Evolutionary conservation across 2,797 vertebrate genomes (phyloP), one percentile per base, ranked within the genome.

Genomic region (Odontamblyopus lacepedii): DNA sequence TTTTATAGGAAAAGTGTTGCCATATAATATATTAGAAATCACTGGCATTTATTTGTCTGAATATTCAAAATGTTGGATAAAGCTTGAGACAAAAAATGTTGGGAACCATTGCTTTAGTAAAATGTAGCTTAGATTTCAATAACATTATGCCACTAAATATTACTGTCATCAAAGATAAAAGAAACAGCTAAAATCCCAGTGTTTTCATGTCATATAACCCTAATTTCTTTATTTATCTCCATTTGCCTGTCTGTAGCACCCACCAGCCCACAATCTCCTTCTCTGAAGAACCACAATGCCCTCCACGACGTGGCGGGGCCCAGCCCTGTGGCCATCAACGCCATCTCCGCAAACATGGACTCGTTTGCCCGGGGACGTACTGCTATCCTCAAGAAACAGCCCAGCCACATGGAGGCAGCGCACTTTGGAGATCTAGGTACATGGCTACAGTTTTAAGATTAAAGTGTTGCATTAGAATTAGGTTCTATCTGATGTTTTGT

Each of bases 311-410:
- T 95, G 29, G 96, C 96, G 1, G 97, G 97, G 92, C 98, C 97
- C 87, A 99, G 98, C 93, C 96, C 96, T 81, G 96, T 99, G 94
- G 98, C 98, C 61, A 97, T 99, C 91, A 99, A 94, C 60, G 97
- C 96, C 92, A 99, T 99, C 92, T 99, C 98, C 6, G 98, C 98
- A 88, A 99, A 99, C 93, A 99, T 99, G 98, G 98, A 99, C 90
- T 99, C 97, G 6, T 98, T 98, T 12, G 97, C 97, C 60, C 96
- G 96, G 13, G 97, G 98, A 66, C 96, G 98, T 75, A 99, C 97
- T 0, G 97, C 98, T 76, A 95, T 97, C 67, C 97, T 99, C 85
- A 99, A 99, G 90, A 98, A 98, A 76, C 97, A 99, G 92, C 97
- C 96, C 0, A 98, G 95, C 76, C 97, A 98, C 92, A 98, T 99